phyloP scores from a whole-genome alignment of 2,113 vertebrate species.

The Pungitius pungitius region DNA sequence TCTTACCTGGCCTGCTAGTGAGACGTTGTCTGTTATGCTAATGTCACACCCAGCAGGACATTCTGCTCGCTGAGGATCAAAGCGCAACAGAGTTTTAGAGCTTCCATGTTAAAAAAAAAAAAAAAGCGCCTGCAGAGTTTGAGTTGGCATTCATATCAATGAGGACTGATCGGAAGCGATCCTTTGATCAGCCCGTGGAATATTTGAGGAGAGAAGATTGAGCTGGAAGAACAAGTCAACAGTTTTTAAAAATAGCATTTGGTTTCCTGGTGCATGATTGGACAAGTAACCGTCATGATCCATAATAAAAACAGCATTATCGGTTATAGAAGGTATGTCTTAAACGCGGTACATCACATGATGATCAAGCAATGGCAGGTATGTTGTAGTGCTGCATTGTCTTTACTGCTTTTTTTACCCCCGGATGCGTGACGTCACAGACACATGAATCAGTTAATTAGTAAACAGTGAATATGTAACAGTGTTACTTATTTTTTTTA shows the following conservation, averaged over 20 bases:
- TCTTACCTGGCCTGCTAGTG: constrained; percentile 35
- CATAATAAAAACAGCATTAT: too few relatives aligned
- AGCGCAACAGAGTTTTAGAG: constrained; percentile 48
- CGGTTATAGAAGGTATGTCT: not conserved
- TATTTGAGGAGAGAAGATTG: constrained; percentile 33
- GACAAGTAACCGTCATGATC: too few relatives aligned
- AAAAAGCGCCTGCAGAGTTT: constrained; percentile 37
- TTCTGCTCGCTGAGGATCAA: constrained; percentile 53
- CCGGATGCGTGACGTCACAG: not conserved
- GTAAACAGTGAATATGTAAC: not conserved
- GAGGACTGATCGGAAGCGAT: constrained; percentile 30
- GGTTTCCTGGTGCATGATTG: not conserved
- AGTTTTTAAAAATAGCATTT: constrained; percentile 30
- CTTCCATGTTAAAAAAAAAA: constrained; percentile 37
- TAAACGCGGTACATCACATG: not conserved
- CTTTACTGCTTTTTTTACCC: not conserved
- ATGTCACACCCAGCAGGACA: constrained; percentile 54
- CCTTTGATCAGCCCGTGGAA: constrained; percentile 34
- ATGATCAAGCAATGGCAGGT: not conserved
- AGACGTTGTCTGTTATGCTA: constrained; percentile 44
- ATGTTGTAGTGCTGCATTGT: not conserved
- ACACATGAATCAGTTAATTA: not conserved
- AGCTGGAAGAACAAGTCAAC: constrained; percentile 24
- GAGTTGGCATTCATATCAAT: constrained; percentile 45
- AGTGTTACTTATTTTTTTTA: too few relatives aligned